Conservation (phyloP, 2,797 vertebrate species). For the Neosilurus hyrtlii region DNA sequence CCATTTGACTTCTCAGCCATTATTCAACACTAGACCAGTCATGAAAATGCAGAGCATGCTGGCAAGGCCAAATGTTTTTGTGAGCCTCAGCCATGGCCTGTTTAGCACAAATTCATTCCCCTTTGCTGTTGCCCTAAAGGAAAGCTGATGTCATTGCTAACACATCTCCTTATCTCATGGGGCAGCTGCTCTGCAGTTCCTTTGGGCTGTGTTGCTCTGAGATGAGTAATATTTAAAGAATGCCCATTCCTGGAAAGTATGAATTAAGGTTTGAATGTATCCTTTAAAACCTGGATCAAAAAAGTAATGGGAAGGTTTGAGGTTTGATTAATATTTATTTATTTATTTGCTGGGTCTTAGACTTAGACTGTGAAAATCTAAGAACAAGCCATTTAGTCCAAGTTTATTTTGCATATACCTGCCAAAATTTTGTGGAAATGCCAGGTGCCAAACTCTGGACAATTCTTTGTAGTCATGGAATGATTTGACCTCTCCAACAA, state of each 20-base stretch:
- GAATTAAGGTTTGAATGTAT: constrained; percentile 9
- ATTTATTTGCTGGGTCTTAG: background rate
- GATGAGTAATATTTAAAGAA: constrained; percentile 25
- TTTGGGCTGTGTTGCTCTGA: constrained; percentile 38
- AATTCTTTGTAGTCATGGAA: constrained; percentile 33
- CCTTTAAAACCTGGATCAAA: background rate
- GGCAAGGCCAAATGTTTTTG: constrained; percentile 46
- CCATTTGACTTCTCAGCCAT: constrained; percentile 16
- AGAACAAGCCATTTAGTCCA: background rate
- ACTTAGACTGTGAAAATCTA: background rate
- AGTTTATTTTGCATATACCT: background rate
- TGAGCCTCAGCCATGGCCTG: constrained; percentile 44
- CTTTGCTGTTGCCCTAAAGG: constrained; percentile 28
- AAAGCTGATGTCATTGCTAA: constrained; percentile 56
- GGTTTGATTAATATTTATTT: background rate
- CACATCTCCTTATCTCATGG: constrained; percentile 44
- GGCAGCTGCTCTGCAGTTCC: constrained; percentile 46
- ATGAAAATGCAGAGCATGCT: constrained; percentile 38
- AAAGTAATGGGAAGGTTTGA: background rate
- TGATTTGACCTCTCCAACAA: constrained; percentile 61
- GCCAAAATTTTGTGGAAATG: background rate
- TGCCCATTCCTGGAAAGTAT: constrained; percentile 13
- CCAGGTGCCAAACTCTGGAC: background rate
- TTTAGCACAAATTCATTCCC: constrained; percentile 32
- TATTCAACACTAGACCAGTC: constrained; percentile 23